Conservation (phyloP, 1,140 invertebrate species). For the Ceratosolen fusciceps region DNA sequence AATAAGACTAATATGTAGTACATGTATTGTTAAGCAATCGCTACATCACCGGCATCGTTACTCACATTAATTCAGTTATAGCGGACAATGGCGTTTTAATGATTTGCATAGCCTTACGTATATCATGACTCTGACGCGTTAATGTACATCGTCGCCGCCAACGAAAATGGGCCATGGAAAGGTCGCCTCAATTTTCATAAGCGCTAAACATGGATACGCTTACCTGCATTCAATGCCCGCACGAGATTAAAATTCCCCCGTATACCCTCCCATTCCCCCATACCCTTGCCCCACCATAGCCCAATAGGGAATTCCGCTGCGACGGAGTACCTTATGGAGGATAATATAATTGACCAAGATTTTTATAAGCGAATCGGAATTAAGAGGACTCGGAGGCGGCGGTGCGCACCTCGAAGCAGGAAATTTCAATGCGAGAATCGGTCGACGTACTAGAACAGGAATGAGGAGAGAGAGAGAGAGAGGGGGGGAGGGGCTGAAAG, state of each 20-base stretch:
- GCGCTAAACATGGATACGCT: not conserved
- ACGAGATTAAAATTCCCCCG: too few species aligned
- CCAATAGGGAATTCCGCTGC: too few species aligned
- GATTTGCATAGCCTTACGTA: not conserved
- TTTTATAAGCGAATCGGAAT: too few species aligned
- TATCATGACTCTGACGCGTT: not conserved
- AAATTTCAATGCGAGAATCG: not conserved
- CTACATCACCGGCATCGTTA: not conserved
- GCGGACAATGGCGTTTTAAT: not conserved
- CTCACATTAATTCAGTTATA: not conserved
- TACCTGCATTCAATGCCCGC: not conserved
- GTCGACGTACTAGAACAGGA: too few species aligned
- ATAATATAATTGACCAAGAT: too few species aligned
- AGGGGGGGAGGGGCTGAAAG: not conserved
- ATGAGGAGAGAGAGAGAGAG: too few species aligned
- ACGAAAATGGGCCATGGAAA: not conserved
- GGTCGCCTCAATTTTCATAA: not conserved
- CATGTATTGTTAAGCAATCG: not conserved
- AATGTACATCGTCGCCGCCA: not conserved
- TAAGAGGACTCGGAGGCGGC: too few species aligned
- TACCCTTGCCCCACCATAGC: too few species aligned
- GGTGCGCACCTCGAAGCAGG: not conserved
- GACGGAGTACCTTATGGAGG: too few species aligned
- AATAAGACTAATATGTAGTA: too few species aligned
- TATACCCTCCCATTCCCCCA: too few species aligned